Evolutionary conservation across 2,888 invertebrate species (phyloP).

Genomic region (Blomia tropicalis): DNA sequence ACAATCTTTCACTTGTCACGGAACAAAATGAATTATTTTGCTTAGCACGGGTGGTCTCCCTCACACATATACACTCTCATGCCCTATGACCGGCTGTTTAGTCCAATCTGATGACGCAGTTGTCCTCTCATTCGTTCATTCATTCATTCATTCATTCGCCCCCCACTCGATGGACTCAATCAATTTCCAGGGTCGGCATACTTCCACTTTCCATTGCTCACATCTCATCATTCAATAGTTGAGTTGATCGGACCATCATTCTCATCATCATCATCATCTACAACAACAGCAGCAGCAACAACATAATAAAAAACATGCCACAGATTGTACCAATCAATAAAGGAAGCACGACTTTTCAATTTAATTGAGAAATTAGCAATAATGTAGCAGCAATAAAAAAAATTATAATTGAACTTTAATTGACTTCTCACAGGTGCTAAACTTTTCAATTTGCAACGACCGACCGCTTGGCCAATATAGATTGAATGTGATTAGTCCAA

Average conservation of each 20-base stretch:
- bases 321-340: background rate
- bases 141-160: no score
- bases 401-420: constrained; percentile 8
- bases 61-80: background rate
- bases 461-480: background rate
- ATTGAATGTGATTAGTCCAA: background rate
- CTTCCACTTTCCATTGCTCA: constrained; percentile 13
- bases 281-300: no score
- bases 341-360: constrained; percentile 7
- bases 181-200: no score
- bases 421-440: constrained; percentile 15
- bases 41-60: constrained; percentile 2
- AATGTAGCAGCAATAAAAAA: background rate
- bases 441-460: constrained; percentile 10
- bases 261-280: background rate
- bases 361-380: constrained; percentile 13
- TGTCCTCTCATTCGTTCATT: background rate
- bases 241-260: no score
- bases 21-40: constrained; percentile 9
- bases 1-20: constrained; percentile 9
- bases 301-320: no score
- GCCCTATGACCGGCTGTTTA: background rate
- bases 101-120: background rate
- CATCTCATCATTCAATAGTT: background rate
- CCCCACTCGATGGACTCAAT: no score